Percentiles rank a stretch among this genome's conserved stretches.
Conservation (phyloP, 2,113 vertebrate species). For the Cyphomyrus discorhynchus region DNA sequence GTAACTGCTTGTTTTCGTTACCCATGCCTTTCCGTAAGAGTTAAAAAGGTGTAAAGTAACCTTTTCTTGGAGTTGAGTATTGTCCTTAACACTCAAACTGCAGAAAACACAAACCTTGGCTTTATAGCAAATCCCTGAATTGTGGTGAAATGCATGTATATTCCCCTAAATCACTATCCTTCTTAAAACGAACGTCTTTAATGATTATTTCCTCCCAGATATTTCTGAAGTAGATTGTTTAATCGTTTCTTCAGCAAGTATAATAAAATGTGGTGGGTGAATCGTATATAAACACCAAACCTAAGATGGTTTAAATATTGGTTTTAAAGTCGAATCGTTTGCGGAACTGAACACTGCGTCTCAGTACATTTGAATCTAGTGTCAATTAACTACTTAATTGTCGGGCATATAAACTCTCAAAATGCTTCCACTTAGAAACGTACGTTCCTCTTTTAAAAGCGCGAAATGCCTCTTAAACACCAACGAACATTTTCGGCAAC, state of each 20-base stretch:
- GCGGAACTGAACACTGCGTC: background rate
- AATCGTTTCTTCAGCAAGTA: background rate
- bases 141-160: background rate
- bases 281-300: background rate
- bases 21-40: background rate
- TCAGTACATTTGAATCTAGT: background rate
- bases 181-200: background rate
- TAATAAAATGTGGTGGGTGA: background rate
- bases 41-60: background rate
- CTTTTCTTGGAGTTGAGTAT: background rate
- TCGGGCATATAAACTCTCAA: conserved; percentile 43
- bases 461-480: background rate
- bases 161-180: background rate
- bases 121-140: background rate
- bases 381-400: conserved; percentile 27
- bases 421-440: conserved; percentile 37
- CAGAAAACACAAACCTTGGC: background rate
- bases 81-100: background rate
- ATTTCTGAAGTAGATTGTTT: background rate
- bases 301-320: background rate
- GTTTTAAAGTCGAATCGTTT: background rate
- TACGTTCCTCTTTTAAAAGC: background rate
- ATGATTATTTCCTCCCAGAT: background rate
- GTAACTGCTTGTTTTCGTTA: background rate
- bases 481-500: conserved; percentile 32